Percentiles rank a stretch among this genome's conserved stretches.
These are phyloP conservation scores for Eurystomus glaucurus DNA, from an alignment of 2,797 vertebrate genomes.

Conservation along the genomic window DNA sequence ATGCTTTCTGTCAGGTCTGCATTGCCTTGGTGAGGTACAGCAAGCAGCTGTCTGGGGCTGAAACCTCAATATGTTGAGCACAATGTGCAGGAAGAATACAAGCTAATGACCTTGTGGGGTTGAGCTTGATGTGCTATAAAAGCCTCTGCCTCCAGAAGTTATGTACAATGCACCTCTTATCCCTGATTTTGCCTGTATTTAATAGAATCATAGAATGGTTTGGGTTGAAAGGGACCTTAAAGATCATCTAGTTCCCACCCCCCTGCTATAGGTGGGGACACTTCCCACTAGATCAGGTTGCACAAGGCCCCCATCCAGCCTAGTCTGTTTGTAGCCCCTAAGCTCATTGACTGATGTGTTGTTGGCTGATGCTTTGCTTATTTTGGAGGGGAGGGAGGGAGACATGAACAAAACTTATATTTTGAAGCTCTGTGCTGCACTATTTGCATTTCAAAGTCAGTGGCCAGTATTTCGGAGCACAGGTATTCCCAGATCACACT, in stretches of 20 bases:
- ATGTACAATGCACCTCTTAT: accelerated
- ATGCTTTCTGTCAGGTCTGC: background rate
- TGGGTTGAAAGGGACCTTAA: too few relatives aligned
- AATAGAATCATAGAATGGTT: too few relatives aligned
- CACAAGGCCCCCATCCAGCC: too few relatives aligned
- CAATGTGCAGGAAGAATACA: background rate
- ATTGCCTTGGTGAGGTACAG: background rate
- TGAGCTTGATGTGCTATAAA: background rate
- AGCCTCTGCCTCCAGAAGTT: background rate
- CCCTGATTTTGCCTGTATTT: background rate
- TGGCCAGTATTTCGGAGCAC: background rate
- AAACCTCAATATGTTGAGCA: background rate
- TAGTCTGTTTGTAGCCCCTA: background rate
- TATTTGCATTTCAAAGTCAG: background rate
- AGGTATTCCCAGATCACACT: background rate
- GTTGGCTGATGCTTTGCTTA: background rate
- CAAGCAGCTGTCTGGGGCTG: background rate
- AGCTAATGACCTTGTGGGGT: background rate
- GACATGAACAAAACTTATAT: background rate
- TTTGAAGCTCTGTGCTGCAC: background rate
- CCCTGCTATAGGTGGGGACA: too few relatives aligned
- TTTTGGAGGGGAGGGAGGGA: accelerated
- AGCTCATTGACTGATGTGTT: background rate
- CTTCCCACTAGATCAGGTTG: too few relatives aligned
- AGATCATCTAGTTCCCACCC: too few relatives aligned